Evolutionary conservation across 2,888 invertebrate genomes (phyloP), one percentile per base, ranked within the genome.

Genomic region (Marronus borbonicus): DNA sequence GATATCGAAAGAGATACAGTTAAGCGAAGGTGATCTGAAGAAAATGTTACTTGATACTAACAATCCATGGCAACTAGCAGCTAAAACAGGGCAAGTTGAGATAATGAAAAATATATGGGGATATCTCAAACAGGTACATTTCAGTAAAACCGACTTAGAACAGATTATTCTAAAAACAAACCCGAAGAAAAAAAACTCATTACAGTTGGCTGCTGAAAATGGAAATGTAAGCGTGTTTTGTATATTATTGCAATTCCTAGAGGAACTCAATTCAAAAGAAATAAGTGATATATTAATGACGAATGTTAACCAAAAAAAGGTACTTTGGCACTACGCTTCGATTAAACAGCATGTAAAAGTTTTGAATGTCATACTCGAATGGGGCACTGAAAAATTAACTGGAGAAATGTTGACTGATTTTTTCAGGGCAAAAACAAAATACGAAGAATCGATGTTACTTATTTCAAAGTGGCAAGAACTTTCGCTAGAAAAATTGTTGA

Each of bases 251-350:
- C 8, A 55, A 8, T n/a, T 55, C 8, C 17, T 55, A 17, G 55
- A 55, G 20, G 17, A 55, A 55, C 1, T 55, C n/a, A 55, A 3
- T 55, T 3, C 20, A 20, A 3, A 55, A 20, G 20, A 55, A 55
- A 20, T 55, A 55, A 55, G 55, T 55, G 55, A 55, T 20, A 55
- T 55, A 55, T 20, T 55, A 55, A 17, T 55, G 8, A 55, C 55
- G 8, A 7, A 20, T 3, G n/a, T 1, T 10, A 24, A 55, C 2
- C 55, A 17, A 4, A 20, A 17, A 1, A 7, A 55, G 20, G 4
- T 20, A 55, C 55, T 55, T 17, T 55, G 55, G 55, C 17, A 55
- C 4, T 10, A 55, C 20, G 17, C 17, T n/a, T 55, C 17, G 1
- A 2, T 17, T 55, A 55, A n/a, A 8, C 8, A 55, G n/a, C 3